Percentiles rank a stretch among this genome's conserved stretches.
Conservation (phyloP, 1,140 invertebrate species). For the Neomicropteryx cornuta region DNA sequence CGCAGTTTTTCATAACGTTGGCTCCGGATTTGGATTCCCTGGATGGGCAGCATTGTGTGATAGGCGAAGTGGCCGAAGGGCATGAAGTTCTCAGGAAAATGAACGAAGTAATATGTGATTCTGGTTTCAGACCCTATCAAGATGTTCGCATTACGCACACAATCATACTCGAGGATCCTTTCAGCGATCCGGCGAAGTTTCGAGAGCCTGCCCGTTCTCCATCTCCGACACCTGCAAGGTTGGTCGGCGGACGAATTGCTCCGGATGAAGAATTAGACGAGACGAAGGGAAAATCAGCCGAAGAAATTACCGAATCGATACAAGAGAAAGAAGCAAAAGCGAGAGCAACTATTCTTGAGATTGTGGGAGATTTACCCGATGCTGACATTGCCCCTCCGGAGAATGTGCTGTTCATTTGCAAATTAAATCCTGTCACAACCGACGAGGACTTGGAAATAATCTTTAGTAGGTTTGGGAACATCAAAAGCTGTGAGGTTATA, state of each 20-base stretch:
- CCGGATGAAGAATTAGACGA: slow-evolving; percentile 95
- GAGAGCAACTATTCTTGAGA: slow-evolving; percentile 94
- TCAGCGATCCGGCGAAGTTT: slow-evolving; percentile 74
- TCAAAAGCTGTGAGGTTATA: slow-evolving; percentile 95
- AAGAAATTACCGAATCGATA: slow-evolving; percentile 81
- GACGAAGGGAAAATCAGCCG: slow-evolving; percentile 65
- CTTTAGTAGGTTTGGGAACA: slow-evolving; percentile 93
- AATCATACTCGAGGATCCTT: slow-evolving; percentile 93
- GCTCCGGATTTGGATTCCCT: slow-evolving; percentile 81
- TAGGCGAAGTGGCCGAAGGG: slow-evolving; percentile 93
- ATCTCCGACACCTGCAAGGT: slow-evolving; percentile 68
- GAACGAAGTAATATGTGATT: slow-evolving; percentile 92
- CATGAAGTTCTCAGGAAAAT: slow-evolving; percentile 79
- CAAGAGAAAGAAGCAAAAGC: slow-evolving; percentile 91
- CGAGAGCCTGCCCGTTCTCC: slow-evolving; percentile 75
- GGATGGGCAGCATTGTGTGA: slow-evolving; percentile 90
- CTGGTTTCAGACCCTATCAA: slow-evolving; percentile 81
- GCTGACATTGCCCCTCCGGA: slow-evolving; percentile 96
- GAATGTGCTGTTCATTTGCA: slow-evolving; percentile 99
- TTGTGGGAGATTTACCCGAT: slow-evolving; percentile 96
- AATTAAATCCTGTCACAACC: slow-evolving; percentile 97
- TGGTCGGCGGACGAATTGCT: slow-evolving; percentile 77
- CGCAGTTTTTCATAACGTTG: slow-evolving; percentile 96
- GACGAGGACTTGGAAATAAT: slow-evolving; percentile 98
- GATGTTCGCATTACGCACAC: slow-evolving; percentile 98